Conservation (phyloP, 64 coral and sea anemone species). For the Montipora cactus region DNA sequence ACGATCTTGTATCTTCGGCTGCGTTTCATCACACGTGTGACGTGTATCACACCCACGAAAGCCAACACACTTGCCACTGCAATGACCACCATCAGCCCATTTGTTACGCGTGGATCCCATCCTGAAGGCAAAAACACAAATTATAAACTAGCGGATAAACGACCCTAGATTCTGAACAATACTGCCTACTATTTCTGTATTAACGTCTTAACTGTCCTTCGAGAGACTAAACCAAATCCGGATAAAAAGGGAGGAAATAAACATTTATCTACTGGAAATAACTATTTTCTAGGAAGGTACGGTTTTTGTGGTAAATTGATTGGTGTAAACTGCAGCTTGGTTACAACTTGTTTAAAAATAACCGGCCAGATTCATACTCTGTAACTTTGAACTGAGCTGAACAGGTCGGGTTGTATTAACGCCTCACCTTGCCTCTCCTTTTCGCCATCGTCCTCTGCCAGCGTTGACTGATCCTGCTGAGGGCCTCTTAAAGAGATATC, state of each 20-base stretch:
- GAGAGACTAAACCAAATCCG: no score
- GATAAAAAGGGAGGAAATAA: no score
- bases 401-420: neutral
- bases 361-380: no score
- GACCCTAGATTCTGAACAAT: no score
- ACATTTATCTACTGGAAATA: no score
- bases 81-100: constrained; percentile 29
- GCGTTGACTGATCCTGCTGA: constrained; percentile 10
- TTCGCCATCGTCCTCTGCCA: neutral
- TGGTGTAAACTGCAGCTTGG: no score
- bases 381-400: neutral
- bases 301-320: no score
- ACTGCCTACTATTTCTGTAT: no score
- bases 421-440: neutral
- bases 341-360: no score
- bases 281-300: no score
- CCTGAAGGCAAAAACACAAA: constrained; percentile 30
- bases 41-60: constrained; percentile 56
- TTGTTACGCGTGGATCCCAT: constrained; percentile 20
- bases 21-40: constrained; percentile 57
- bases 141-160: neutral
- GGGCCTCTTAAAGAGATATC: constrained; percentile 14
- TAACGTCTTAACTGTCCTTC: no score
- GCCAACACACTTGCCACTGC: constrained; percentile 48
- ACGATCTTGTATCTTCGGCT: constrained; percentile 48